Evolutionary conservation across 2,888 invertebrate genomes (phyloP).

Genomic region (Spisula subtruncata): DNA sequence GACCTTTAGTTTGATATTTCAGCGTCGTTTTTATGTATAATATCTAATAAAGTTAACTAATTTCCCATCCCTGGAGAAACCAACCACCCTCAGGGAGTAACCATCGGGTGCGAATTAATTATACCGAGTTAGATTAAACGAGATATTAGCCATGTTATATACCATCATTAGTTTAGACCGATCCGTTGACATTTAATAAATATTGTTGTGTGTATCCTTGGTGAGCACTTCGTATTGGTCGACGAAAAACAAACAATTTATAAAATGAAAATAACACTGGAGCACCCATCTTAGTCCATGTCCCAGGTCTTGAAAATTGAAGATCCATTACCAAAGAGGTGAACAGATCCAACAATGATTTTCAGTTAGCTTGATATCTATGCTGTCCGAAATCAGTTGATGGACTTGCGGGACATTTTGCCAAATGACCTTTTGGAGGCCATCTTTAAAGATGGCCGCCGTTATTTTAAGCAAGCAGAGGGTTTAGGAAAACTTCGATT

Average conservation of each 20-base stretch:
- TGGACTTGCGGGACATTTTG: too few species aligned
- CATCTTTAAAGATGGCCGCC: too few species aligned
- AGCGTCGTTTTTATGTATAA: constrained; percentile 59
- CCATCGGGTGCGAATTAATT: constrained; percentile 60
- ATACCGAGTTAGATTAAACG: constrained; percentile 69
- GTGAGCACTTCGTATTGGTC: constrained; percentile 18
- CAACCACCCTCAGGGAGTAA: constrained; percentile 50
- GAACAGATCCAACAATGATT: too few species aligned
- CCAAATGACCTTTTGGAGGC: too few species aligned
- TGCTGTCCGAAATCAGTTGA: too few species aligned
- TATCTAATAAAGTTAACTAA: constrained; percentile 71
- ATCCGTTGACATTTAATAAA: constrained; percentile 61
- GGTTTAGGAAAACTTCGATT: too few species aligned
- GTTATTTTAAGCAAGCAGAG: too few species aligned
- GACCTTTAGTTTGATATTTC: constrained; percentile 51
- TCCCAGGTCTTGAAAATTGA: too few species aligned
- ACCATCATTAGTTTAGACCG: constrained; percentile 16
- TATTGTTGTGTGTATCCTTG: constrained; percentile 23
- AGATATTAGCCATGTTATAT: constrained; percentile 65
- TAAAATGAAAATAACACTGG: constrained; percentile 1
- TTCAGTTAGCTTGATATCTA: too few species aligned
- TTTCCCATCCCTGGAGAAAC: constrained; percentile 61
- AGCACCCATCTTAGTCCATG: too few species aligned
- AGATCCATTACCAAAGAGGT: too few species aligned
- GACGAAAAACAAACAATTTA: constrained; percentile 46